These are phyloP conservation scores for Oligia strigilis DNA, from an alignment of 2,888 invertebrate genomes.

Conservation along the genomic window DNA sequence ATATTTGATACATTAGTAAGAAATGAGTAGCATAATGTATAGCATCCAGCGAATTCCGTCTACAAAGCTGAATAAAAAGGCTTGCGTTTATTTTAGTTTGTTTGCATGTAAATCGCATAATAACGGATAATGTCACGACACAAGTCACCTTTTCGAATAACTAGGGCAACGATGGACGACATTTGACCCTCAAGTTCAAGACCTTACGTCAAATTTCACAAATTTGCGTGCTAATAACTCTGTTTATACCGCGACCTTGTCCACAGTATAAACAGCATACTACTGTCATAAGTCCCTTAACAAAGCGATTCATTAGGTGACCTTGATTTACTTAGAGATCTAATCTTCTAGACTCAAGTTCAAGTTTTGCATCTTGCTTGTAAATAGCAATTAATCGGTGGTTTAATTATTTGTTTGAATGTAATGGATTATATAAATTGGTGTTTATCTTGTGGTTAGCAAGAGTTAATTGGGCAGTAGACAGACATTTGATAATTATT, in stretches of 20 bases:
- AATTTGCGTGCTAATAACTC: slow-evolving; percentile 38
- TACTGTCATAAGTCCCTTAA: slow-evolving; percentile 48
- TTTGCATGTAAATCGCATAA: background rate
- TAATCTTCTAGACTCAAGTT: slow-evolving; percentile 70
- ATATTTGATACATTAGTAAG: background rate
- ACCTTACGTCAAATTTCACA: slow-evolving; percentile 31
- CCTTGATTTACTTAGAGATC: slow-evolving; percentile 62
- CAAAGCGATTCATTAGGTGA: slow-evolving; percentile 54
- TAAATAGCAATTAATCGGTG: slow-evolving; percentile 54
- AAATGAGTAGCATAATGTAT: background rate
- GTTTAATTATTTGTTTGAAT: slow-evolving; percentile 27
- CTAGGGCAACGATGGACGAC: slow-evolving; percentile 6
- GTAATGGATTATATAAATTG: background rate
- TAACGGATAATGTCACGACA: background rate
- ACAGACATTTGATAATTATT: background rate
- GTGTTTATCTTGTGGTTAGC: background rate
- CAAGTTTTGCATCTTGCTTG: slow-evolving; percentile 54
- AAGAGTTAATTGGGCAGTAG: background rate
- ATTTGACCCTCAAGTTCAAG: slow-evolving; percentile 40
- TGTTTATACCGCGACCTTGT: slow-evolving; percentile 35
- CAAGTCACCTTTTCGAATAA: background rate
- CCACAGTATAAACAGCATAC: slow-evolving; percentile 28
- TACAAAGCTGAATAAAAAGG: background rate
- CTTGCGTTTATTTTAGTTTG: background rate
- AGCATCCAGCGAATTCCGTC: background rate